Conservation (phyloP, 2,113 vertebrate species). For the Lagenorhynchus albirostris region DNA sequence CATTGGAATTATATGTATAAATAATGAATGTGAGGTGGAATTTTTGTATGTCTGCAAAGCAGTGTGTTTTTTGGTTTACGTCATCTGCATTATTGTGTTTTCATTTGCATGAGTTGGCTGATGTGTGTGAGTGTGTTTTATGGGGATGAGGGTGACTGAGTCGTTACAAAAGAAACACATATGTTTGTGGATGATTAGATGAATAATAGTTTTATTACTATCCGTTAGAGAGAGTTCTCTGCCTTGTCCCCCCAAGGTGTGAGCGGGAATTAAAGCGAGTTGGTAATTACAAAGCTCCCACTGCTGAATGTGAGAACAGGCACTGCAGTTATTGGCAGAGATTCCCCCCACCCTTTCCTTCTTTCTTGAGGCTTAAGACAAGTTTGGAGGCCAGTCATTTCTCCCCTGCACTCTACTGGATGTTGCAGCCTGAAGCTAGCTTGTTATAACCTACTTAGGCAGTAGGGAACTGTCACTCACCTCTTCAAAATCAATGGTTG, state of each 20-base stretch:
- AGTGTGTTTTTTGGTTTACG: constrained; percentile 18
- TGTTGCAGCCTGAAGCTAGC: constrained; percentile 80
- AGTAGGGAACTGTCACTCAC: constrained; percentile 82
- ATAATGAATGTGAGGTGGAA: background rate
- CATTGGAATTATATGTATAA: background rate
- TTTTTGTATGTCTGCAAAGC: constrained; percentile 15
- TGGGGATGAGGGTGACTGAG: constrained; percentile 23
- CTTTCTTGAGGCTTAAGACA: constrained; percentile 75
- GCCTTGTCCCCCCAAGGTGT: constrained; percentile 77
- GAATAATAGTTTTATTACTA: constrained; percentile 80
- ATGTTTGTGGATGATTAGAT: constrained; percentile 77
- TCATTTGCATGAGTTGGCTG: constrained; percentile 67
- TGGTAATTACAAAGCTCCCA: constrained; percentile 78
- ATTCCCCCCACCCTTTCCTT: constrained; percentile 10
- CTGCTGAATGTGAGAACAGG: constrained; percentile 65
- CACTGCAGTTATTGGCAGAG: constrained; percentile 53
- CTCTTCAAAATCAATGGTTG: constrained; percentile 83
- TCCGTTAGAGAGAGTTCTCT: constrained; percentile 74
- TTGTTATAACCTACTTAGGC: constrained; percentile 85
- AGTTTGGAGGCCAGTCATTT: constrained; percentile 77
- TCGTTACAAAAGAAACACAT: constrained; percentile 69
- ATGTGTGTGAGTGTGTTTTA: background rate
- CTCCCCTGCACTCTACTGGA: constrained; percentile 76
- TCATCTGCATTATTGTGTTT: constrained; percentile 59
- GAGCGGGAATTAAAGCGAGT: constrained; percentile 77